Conservation (phyloP, 1,140 invertebrate genomes). For the Bombus waltoni region DNA sequence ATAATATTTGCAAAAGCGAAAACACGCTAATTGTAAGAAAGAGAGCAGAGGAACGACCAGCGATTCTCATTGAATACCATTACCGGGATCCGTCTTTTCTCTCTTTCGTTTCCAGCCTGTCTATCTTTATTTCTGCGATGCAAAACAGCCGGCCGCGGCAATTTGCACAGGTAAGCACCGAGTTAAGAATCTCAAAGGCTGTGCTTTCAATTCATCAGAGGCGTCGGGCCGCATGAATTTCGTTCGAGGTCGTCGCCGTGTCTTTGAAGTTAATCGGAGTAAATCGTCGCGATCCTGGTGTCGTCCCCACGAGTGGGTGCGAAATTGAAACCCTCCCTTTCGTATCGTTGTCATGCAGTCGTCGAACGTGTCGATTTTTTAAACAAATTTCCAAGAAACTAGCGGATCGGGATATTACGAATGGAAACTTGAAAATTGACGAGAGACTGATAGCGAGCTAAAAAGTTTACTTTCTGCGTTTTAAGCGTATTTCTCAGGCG, state of each 20-base stretch:
- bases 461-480: too few relatives aligned
- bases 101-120: not conserved
- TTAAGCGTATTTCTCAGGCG: too few relatives aligned
- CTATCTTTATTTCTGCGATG: conserved; percentile 34
- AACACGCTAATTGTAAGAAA: conserved; percentile 50
- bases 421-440: too few relatives aligned
- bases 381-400: not conserved
- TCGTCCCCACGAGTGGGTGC: conserved; percentile 24
- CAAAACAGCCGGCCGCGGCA: conserved; percentile 50
- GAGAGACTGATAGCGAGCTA: too few relatives aligned
- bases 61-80: conserved; percentile 4
- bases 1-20: conserved; percentile 33
- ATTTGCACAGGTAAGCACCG: conserved; percentile 59
- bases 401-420: too few relatives aligned
- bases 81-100: not conserved
- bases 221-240: conserved; percentile 47
- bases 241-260: conserved; percentile 23
- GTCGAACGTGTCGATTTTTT: not conserved
- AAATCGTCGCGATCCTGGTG: conserved; percentile 35
- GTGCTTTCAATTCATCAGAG: conserved; percentile 52
- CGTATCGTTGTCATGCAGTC: not conserved
- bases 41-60: conserved; percentile 17
- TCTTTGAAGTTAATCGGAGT: conserved; percentile 56
- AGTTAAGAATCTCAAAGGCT: conserved; percentile 62
- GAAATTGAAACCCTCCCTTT: conserved; percentile 36